Conservation (phyloP, 2,113 vertebrate species). For the Cyphomyrus plagiostoma region DNA sequence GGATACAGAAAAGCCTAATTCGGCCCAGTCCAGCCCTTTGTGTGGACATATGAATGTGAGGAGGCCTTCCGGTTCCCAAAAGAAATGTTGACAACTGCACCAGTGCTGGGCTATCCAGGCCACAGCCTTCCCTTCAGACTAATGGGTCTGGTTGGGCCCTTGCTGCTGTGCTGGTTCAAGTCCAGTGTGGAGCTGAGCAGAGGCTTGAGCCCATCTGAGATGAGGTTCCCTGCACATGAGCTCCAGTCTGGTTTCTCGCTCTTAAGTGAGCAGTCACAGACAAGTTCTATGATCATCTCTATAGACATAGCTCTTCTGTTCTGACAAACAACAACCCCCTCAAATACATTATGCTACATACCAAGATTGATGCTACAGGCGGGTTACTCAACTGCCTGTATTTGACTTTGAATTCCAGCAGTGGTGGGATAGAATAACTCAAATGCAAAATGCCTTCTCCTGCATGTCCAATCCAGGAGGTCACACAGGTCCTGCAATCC, state of each 20-base stretch:
- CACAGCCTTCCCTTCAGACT: neutral
- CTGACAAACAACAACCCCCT: too few relatives aligned
- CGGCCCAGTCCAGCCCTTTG: neutral
- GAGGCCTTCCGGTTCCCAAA: neutral
- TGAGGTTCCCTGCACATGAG: neutral
- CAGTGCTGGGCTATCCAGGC: neutral
- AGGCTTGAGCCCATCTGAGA: neutral
- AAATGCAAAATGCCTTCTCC: too few relatives aligned
- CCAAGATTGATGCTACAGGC: too few relatives aligned
- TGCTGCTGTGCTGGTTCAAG: neutral
- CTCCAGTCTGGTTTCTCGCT: neutral
- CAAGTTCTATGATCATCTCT: too few relatives aligned
- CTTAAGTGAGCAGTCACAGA: too few relatives aligned
- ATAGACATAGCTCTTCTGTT: too few relatives aligned
- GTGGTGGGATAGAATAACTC: too few relatives aligned
- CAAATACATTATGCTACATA: too few relatives aligned
- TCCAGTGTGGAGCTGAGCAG: neutral
- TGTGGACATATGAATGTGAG: conserved; percentile 2
- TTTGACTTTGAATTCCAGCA: too few relatives aligned
- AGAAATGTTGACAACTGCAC: neutral
- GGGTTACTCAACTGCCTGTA: too few relatives aligned
- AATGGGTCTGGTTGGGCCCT: neutral
- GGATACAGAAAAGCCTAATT: neutral
- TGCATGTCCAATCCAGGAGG: too few relatives aligned
- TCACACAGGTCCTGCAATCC: too few relatives aligned